A percentile compares a stretch with the other conserved stretches of the same genome.
Evolutionary conservation across 2,797 vertebrate species (phyloP).

Genomic region (Darevskia mixta): DNA sequence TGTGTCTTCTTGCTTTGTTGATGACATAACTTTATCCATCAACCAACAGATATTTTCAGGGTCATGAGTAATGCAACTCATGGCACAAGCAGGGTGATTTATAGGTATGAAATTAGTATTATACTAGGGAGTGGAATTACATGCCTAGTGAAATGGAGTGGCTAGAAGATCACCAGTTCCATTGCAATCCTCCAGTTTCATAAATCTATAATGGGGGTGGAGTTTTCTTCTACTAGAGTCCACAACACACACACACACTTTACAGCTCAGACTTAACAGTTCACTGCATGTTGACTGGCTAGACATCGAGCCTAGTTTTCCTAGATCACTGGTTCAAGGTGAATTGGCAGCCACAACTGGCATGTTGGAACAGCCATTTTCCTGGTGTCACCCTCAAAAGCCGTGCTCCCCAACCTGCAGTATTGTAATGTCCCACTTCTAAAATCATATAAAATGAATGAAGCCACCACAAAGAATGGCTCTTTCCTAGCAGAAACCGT

Average conservation of each 20-base stretch:
- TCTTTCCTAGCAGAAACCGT: slow-evolving; percentile 16
- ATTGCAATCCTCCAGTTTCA: neutral
- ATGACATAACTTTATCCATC: neutral
- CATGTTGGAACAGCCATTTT: slow-evolving; percentile 58
- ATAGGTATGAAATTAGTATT: neutral
- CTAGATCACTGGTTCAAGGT: slow-evolving; percentile 66
- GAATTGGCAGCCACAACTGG: slow-evolving; percentile 59
- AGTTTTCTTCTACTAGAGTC: neutral
- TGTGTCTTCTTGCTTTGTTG: neutral
- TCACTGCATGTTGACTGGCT: slow-evolving; percentile 57
- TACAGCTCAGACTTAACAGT: slow-evolving; percentile 44
- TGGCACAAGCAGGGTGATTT: neutral
- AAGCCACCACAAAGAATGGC: slow-evolving; percentile 46
- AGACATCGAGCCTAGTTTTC: slow-evolving; percentile 50
- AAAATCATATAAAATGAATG: slow-evolving; percentile 45
- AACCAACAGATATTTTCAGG: neutral
- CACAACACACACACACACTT: slow-evolving; percentile 22
- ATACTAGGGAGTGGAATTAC: neutral
- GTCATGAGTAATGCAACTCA: neutral
- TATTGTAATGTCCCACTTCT: slow-evolving; percentile 43
- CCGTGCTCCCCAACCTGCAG: slow-evolving; percentile 27
- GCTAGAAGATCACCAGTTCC: neutral
- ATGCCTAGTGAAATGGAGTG: neutral
- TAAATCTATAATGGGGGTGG: neutral
- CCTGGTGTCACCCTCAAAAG: slow-evolving; percentile 45